phyloP scores from a whole-genome alignment of 2,797 vertebrate genomes.

The Anniella stebbinsi region DNA sequence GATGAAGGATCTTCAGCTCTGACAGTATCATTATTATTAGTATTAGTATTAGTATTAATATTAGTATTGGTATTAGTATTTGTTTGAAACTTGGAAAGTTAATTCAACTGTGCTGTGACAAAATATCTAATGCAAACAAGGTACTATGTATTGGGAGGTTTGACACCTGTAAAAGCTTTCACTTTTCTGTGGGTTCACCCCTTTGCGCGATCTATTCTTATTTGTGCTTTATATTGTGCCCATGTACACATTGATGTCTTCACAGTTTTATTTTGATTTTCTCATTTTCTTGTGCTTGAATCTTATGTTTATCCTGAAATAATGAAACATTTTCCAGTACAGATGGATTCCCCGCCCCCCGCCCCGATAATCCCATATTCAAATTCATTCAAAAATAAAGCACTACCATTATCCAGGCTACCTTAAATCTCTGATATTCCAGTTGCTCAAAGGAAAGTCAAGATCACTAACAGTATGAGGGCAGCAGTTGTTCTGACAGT shows the following conservation, averaged over 20 bases:
- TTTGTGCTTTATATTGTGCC: not conserved
- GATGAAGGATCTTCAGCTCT: not conserved
- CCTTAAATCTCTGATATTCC: slow-evolving; percentile 72
- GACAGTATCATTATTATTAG: no score
- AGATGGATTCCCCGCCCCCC: slow-evolving; percentile 18
- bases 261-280: not conserved
- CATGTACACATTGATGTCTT: not conserved
- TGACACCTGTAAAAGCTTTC: not conserved
- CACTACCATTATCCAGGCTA: slow-evolving; percentile 53
- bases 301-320: not conserved
- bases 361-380: slow-evolving; percentile 46
- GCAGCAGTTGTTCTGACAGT: slow-evolving; percentile 76
- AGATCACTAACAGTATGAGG: slow-evolving; percentile 76
- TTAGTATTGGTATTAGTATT: no score
- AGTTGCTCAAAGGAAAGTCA: slow-evolving; percentile 81
- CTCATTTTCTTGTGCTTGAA: slow-evolving; percentile 20
- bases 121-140: not conserved
- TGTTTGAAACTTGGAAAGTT: not conserved
- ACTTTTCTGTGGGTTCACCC: not conserved
- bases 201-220: not conserved
- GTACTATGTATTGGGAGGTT: not conserved
- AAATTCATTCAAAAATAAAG: slow-evolving; percentile 63
- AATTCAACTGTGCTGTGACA: not conserved
- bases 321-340: slow-evolving; percentile 28
- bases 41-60: no score